A percentile compares a stretch with the other conserved stretches of the same genome.
Evolutionary conservation across 37 sponge, comb jelly and placozoan genomes (phyloP).

Genomic region (Aplysina aerophoba): DNA sequence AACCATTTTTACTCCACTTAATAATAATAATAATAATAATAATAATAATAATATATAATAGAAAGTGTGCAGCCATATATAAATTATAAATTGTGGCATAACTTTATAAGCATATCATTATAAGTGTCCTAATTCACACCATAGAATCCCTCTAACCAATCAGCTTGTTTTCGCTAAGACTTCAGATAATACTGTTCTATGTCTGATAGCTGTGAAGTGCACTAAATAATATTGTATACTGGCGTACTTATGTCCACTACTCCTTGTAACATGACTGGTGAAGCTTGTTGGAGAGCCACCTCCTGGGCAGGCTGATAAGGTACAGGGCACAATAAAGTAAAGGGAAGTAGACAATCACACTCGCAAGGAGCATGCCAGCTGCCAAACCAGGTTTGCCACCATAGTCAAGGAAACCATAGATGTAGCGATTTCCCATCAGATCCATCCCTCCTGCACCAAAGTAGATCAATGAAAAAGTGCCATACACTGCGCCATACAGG

Average conservation of each 20-base stretch:
- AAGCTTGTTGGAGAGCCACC: background rate
- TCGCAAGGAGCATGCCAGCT: constrained; percentile 16
- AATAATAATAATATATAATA: too few species aligned
- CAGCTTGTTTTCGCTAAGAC: too few species aligned
- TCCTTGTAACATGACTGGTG: background rate
- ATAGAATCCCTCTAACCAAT: too few species aligned
- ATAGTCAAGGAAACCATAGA: constrained; percentile 68
- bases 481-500: constrained; percentile 26
- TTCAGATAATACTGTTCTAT: too few species aligned
- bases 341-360: constrained; percentile 27
- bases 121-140: too few species aligned
- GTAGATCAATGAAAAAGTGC: constrained; percentile 56
- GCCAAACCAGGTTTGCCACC: constrained; percentile 43
- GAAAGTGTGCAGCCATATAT: too few species aligned
- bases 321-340: constrained; percentile 45
- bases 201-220: too few species aligned
- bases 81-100: too few species aligned
- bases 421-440: constrained; percentile 36
- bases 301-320: background rate
- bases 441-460: constrained; percentile 51
- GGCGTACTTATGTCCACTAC: background rate
- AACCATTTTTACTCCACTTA: too few species aligned
- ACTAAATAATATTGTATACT: too few species aligned
- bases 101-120: too few species aligned
- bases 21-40: too few species aligned